A percentile compares a stretch with the other conserved stretches of the same genome.
These are phyloP conservation scores for Passerina amoena DNA, from an alignment of 2,113 vertebrate species.

Conservation along the genomic window DNA sequence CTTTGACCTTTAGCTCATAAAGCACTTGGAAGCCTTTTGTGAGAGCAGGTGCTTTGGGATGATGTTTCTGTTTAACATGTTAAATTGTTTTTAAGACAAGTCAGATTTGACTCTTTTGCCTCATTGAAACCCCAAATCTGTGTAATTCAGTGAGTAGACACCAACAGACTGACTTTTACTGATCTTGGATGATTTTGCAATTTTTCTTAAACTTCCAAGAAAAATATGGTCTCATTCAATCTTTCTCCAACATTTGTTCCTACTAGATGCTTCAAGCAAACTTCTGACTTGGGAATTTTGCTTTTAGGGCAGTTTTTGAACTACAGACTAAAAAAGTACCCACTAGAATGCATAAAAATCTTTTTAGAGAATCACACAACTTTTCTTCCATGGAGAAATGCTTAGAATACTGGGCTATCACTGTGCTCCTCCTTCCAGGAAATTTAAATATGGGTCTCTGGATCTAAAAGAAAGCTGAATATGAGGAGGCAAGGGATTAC, in stretches of 20 bases:
- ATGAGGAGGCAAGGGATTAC: not conserved
- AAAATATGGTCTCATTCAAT: not conserved
- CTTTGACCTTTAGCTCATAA: not conserved
- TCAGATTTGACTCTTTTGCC: not conserved
- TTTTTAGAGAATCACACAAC: not conserved
- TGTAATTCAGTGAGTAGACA: not conserved
- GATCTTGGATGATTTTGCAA: not conserved
- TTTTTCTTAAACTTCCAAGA: not conserved
- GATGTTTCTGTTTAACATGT: not conserved
- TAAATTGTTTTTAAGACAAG: not conserved
- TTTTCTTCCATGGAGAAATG: not conserved
- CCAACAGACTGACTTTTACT: not conserved
- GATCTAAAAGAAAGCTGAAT: not conserved
- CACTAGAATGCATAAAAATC: not conserved
- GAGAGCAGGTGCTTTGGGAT: not conserved
- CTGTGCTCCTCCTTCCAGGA: not conserved
- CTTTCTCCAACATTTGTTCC: not conserved
- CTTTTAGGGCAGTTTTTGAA: not conserved
- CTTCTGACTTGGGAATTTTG: not conserved
- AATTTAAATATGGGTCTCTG: not conserved
- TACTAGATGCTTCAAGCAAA: not conserved
- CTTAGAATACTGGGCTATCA: not conserved
- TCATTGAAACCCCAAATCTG: not conserved
- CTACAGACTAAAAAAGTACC: not conserved
- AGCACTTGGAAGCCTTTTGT: not conserved